phyloP scores from a whole-genome alignment of 1,140 invertebrate species.

The Drepana arcuata region DNA sequence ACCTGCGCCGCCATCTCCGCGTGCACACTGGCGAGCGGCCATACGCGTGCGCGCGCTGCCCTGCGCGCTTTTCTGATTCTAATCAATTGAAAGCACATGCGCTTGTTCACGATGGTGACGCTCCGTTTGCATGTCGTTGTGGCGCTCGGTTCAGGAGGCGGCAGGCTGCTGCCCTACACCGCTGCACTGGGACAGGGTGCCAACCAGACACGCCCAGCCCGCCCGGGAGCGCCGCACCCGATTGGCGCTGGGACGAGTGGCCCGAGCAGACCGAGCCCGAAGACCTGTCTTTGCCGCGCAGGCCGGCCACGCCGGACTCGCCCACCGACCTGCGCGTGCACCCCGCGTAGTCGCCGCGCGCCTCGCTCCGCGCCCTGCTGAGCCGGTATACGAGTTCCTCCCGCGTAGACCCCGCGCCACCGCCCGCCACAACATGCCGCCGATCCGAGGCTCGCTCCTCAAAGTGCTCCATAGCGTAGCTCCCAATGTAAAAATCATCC shows the following conservation, averaged over 20 bases:
- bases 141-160: constrained; percentile 83
- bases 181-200: constrained; percentile 74
- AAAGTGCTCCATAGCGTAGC: too few species aligned
- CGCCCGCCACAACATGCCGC: constrained; percentile 8
- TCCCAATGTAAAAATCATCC: too few species aligned
- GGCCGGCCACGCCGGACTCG: constrained; percentile 57
- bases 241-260: constrained; percentile 57
- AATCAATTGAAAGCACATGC: constrained; percentile 95
- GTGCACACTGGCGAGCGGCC: constrained; percentile 97
- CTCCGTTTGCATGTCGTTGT: constrained; percentile 89
- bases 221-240: constrained; percentile 49
- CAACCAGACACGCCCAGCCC: constrained; percentile 39
- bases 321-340: constrained; percentile 61
- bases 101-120: constrained; percentile 91
- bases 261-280: constrained; percentile 93
- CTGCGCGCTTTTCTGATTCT: constrained; percentile 92
- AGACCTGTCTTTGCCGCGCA: constrained; percentile 75
- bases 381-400: constrained; percentile 73
- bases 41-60: constrained; percentile 92
- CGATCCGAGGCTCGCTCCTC: constrained; percentile 10
- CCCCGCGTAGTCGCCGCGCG: constrained; percentile 52
- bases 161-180: constrained; percentile 89
- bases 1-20: constrained; percentile 91
- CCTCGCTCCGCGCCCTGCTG: constrained; percentile 41
- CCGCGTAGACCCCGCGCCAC: constrained; percentile 52